phyloP scores from a whole-genome alignment of 2,797 vertebrate species.

The Paguma larvata region DNA sequence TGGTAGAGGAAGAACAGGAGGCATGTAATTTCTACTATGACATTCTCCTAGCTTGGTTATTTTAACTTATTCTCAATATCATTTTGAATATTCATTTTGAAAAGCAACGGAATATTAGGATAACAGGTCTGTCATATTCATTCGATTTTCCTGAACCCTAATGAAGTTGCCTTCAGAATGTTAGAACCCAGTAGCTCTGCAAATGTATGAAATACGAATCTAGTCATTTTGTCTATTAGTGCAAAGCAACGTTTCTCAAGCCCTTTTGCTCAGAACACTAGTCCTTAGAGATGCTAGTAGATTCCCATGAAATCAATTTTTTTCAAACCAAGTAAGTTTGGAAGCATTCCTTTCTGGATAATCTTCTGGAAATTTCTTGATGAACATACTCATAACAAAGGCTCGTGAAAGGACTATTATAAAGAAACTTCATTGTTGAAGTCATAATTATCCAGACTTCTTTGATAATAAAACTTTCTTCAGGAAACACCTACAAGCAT shows the following conservation, averaged over 20 bases:
- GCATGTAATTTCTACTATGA: not conserved
- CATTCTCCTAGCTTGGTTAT: not conserved
- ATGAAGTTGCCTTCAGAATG: not conserved
- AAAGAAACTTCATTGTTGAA: not conserved
- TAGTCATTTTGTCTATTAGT: not conserved
- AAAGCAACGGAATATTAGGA: not conserved
- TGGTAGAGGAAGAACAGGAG: not conserved
- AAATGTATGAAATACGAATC: not conserved
- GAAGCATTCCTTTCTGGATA: not conserved
- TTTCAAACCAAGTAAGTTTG: conserved; percentile 12
- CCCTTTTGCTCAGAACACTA: not conserved
- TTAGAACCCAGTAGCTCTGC: not conserved
- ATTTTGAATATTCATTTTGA: not conserved
- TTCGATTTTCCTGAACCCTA: not conserved
- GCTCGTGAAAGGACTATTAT: not conserved
- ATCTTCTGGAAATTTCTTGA: not conserved
- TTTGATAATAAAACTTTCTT: not conserved
- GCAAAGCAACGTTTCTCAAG: not conserved
- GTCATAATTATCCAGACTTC: not conserved
- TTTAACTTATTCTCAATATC: not conserved
- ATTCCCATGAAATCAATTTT: not conserved
- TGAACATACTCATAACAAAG: not conserved
- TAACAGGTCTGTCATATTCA: not conserved
- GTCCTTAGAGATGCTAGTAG: not conserved
- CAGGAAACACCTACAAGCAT: not conserved